Evolutionary conservation across 2,113 vertebrate species (phyloP).

Genomic region (Seriola dumerili): DNA sequence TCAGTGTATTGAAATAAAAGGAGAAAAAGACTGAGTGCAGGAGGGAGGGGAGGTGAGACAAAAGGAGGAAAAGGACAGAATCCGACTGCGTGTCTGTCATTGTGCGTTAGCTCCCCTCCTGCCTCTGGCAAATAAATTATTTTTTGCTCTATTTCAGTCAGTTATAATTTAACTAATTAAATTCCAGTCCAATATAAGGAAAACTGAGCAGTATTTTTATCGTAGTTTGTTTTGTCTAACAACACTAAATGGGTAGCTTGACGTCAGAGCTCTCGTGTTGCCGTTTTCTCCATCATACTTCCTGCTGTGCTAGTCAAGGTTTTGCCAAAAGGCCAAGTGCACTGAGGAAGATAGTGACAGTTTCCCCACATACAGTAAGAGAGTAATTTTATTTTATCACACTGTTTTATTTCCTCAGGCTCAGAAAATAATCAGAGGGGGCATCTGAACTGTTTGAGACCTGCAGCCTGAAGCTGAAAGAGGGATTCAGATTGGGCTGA

Average conservation of each 20-base stretch:
- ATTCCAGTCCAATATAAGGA: constrained; percentile 4
- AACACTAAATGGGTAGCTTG: constrained; percentile 2
- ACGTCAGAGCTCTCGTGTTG: constrained; percentile 13
- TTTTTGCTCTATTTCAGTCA: constrained; percentile 29
- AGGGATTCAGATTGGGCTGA: constrained; percentile 59
- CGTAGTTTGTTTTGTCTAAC: not conserved
- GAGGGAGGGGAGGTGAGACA: not conserved
- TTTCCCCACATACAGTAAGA: constrained; percentile 29
- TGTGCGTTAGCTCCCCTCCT: constrained; percentile 24
- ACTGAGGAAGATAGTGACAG: constrained; percentile 27
- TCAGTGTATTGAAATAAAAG: constrained; percentile 42
- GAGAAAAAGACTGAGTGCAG: not conserved
- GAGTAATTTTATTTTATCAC: constrained; percentile 49
- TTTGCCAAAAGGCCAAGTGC: constrained; percentile 27
- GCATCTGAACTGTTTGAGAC: constrained; percentile 64
- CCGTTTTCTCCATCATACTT: constrained; percentile 33
- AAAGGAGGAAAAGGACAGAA: constrained; percentile 8
- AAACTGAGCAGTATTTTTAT: constrained; percentile 3
- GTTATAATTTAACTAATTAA: constrained; percentile 37
- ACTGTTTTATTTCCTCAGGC: constrained; percentile 53
- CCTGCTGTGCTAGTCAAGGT: constrained; percentile 18
- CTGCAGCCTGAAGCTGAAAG: constrained; percentile 52
- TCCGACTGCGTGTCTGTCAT: constrained; percentile 27
- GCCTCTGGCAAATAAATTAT: constrained; percentile 24
- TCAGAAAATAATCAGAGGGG: constrained; percentile 52